A percentile compares a stretch with the other conserved stretches of the same genome.
Evolutionary conservation across 2,113 vertebrate species (phyloP).

Genomic region (Craseonycteris thonglongyai): DNA sequence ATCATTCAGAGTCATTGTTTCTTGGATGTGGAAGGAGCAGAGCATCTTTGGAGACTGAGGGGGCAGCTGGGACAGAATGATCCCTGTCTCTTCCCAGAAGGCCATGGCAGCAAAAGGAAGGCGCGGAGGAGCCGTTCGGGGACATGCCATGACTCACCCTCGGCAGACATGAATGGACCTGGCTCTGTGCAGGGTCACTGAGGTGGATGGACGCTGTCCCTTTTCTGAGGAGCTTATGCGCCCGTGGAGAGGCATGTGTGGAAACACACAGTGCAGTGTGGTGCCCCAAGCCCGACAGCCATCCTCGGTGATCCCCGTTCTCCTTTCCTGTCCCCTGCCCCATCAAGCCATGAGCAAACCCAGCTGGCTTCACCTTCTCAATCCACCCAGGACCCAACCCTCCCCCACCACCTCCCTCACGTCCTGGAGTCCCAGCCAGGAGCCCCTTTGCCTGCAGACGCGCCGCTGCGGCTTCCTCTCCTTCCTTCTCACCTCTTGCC

Average conservation of each 20-base stretch:
- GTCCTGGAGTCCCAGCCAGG: rapidly evolving
- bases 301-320: not conserved
- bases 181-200: not conserved
- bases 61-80: not conserved
- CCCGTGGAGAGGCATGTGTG: rapidly evolving
- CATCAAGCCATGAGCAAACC: not conserved
- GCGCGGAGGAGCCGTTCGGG: not conserved
- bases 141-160: not conserved
- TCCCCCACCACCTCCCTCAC: rapidly evolving
- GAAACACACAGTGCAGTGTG: not conserved
- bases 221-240: not conserved
- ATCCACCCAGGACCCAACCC: not conserved
- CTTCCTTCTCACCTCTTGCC: not conserved
- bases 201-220: rapidly evolving
- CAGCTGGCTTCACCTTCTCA: not conserved
- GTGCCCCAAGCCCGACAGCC: not conserved
- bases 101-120: not conserved
- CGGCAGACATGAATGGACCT: rapidly evolving
- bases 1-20: not conserved
- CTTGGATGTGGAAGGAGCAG: not conserved
- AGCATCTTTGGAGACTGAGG: not conserved
- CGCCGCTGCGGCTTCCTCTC: too few relatives aligned
- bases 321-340: not conserved
- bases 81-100: not conserved
- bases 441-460: rapidly evolving